Evolutionary conservation across 1,140 invertebrate genomes (phyloP).

Genomic region (Leucophenga varia): DNA sequence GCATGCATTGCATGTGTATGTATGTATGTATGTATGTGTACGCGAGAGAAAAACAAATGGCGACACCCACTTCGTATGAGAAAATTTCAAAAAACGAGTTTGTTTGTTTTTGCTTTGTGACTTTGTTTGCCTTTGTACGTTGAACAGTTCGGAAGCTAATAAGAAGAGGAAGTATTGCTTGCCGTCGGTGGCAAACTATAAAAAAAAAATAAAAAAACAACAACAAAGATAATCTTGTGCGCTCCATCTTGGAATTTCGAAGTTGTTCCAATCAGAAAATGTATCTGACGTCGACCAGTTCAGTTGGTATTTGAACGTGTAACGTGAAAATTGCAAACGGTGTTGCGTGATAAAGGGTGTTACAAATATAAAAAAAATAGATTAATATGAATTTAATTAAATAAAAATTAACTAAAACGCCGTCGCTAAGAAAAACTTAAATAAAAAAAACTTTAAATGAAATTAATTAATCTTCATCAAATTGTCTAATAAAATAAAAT

Average conservation of each 20-base stretch:
- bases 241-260: too few relatives aligned
- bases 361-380: too few relatives aligned
- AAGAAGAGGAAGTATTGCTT: too few relatives aligned
- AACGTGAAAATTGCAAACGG: neutral
- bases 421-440: slow-evolving; percentile 33
- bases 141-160: too few relatives aligned
- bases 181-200: too few relatives aligned
- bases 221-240: neutral
- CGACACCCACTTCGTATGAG: slow-evolving; percentile 41
- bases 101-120: too few relatives aligned
- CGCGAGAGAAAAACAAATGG: slow-evolving; percentile 18
- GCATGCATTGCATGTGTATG: too few relatives aligned
- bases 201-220: neutral
- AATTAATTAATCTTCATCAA: slow-evolving; percentile 8
- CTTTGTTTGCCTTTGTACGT: slow-evolving; percentile 29
- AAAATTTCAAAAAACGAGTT: slow-evolving; percentile 31
- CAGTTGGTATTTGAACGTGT: neutral
- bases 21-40: slow-evolving; percentile 4
- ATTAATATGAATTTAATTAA: too few relatives aligned
- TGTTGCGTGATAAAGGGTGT: slow-evolving; percentile 1
- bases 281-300: too few relatives aligned
- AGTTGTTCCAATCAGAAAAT: too few relatives aligned
- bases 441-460: slow-evolving; percentile 15
- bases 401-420: slow-evolving; percentile 40
- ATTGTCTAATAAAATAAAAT: too few relatives aligned